Base-by-base conservation (phyloP, 2,113 vertebrate species). In the Pandion haliaetus region DNA sequence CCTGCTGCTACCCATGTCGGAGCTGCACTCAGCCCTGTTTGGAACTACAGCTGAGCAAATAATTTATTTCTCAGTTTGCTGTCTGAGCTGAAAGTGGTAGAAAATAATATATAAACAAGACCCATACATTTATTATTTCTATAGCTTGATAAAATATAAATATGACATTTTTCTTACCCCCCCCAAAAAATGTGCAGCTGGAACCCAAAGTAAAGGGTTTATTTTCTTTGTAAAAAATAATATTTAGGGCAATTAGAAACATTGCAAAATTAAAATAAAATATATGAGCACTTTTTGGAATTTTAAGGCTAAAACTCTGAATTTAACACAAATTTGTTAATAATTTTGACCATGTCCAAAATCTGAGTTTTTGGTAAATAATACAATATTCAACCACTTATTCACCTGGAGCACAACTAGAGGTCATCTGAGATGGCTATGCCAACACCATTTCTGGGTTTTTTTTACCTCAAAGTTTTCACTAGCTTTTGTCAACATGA, bases 381-480 rank as follows among this genome's bases (percentile, higher is more conserved):
- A 59, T 58, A 77, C 3, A 45, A 8, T 25, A 54, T 10, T 71
- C 59, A 83, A 12, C 3, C 23, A 74, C 38, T 47, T 69, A 28
- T 21, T 82, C 7, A 15, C 36, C 28, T 26, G 19, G 7, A 93
- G 26, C 25, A 78, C 14, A 74, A 17, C 42, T 49, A 74, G 29
- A 83, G 38, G 31, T 92, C 5, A 3, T 58, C 59, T 73, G 79
- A 88, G 50, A 86, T n/a, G n/a, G 31, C 28, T 77, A 14, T 14
- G n/a, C 65, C 23, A 72, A 58, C 63, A 32, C 20, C 28, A 57
- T 86, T 72, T 90, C 65, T 78, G n/a, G 14, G 4, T 49, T 34
- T 54, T 74, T 93, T 83, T 45, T 14, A 70, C 21, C 20, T 73
- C 45, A 73, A 82, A 58, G 25, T 73, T 95, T 92, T 90, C 71